Conservation (phyloP, 2,797 vertebrate species). For the Falco naumanni region DNA sequence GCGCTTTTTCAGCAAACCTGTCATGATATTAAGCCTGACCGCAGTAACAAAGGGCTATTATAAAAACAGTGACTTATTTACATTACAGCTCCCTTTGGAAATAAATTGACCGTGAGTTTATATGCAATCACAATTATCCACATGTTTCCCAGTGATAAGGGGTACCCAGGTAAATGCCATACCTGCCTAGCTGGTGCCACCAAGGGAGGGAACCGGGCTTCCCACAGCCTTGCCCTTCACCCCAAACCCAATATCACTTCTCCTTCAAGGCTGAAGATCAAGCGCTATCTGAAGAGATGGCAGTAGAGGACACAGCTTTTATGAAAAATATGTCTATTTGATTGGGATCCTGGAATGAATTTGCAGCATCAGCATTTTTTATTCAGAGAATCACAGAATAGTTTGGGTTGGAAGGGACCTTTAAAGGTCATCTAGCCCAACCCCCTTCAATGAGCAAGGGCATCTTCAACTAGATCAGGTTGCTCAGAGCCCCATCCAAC, state of each 20-base stretch:
- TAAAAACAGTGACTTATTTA: background rate
- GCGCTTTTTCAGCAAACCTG: background rate
- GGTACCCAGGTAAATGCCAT: background rate
- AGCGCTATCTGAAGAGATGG: background rate
- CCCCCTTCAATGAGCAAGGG: background rate
- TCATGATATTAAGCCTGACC: background rate
- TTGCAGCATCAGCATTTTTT: background rate
- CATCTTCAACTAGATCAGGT: background rate
- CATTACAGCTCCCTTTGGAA: background rate
- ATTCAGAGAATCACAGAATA: background rate
- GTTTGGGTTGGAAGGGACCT: background rate
- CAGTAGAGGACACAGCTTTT: background rate
- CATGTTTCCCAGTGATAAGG: background rate
- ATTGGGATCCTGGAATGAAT: background rate
- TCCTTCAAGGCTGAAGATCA: background rate
- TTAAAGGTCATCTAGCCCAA: background rate
- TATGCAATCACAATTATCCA: background rate
- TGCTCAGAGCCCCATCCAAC: background rate
- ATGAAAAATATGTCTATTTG: background rate
- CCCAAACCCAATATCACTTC: background rate
- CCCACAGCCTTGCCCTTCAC: background rate
- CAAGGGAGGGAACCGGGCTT: background rate
- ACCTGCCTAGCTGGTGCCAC: background rate
- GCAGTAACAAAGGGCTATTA: background rate
- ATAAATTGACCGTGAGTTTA: background rate